Evolutionary conservation across 2,797 vertebrate species (phyloP).

Genomic region (Hydrocynus forskahlii): DNA sequence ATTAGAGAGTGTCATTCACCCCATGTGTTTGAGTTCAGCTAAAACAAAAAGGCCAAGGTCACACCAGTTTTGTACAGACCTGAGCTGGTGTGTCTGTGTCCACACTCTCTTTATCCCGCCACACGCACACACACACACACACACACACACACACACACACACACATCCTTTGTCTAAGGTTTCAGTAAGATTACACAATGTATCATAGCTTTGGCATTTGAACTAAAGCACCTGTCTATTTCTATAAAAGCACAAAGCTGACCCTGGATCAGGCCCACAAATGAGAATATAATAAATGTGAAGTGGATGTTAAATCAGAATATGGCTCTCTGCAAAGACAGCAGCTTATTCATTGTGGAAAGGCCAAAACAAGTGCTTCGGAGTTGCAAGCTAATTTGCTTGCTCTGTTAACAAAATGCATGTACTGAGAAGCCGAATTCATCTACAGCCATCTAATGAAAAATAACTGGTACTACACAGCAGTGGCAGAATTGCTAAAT

Average conservation of each 20-base stretch:
- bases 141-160: not conserved
- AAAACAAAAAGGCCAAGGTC: constrained; percentile 53
- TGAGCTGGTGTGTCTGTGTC: not conserved
- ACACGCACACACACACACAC: not conserved
- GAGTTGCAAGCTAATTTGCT: not conserved
- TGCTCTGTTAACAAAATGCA: not conserved
- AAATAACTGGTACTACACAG: constrained; percentile 19
- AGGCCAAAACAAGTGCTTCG: not conserved
- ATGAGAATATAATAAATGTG: not conserved
- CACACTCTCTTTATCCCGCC: not conserved
- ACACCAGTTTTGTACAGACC: constrained; percentile 12
- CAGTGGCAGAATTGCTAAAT: not conserved
- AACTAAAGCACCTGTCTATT: constrained; percentile 7
- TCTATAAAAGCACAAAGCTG: not conserved
- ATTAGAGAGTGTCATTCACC: not conserved
- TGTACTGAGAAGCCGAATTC: not conserved
- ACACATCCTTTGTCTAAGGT: constrained; percentile 16
- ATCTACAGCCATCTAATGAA: constrained; percentile 26
- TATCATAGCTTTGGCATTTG: not conserved
- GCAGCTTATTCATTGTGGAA: not conserved
- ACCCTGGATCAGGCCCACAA: not conserved
- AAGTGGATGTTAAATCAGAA: not conserved
- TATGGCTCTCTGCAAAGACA: not conserved
- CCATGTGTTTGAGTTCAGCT: no score
- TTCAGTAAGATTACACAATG: constrained; percentile 18